These are phyloP conservation scores for Myrmecobius fasciatus DNA, from an alignment of 2,113 vertebrate genomes.

Conservation along the genomic window DNA sequence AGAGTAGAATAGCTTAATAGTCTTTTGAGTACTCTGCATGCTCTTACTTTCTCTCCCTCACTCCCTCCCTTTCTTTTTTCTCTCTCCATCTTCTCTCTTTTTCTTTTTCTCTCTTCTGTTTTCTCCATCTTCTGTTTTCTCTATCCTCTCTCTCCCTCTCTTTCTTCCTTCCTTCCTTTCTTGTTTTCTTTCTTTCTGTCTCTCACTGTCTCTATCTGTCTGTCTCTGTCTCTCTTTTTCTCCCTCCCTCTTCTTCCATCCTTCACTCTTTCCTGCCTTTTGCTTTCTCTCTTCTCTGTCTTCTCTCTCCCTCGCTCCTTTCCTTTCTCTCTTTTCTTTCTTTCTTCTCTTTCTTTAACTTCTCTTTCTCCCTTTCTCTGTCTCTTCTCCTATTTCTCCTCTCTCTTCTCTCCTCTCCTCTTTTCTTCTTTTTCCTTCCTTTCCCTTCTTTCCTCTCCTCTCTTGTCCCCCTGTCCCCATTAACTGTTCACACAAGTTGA, in stretches of 20 bases:
- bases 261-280: not conserved
- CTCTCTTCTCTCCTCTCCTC: accelerated
- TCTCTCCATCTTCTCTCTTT: not conserved
- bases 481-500: not conserved
- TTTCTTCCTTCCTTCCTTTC: not conserved
- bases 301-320: not conserved
- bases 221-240: not conserved
- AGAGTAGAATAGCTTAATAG: not conserved
- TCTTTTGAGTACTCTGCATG: not conserved
- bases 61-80: no score
- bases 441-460: not conserved
- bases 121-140: no score
- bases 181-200: not conserved
- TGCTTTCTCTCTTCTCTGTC: no score
- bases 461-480: no score
- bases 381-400: no score
- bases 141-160: not conserved
- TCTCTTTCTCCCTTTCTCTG: no score
- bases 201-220: not conserved
- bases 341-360: no score
- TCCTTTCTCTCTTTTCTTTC: no score
- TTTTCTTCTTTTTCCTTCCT: no score
- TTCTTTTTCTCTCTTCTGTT: not conserved
- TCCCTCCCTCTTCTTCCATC: no score
- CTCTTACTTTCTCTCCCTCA: not conserved